Conservation (phyloP, 2,797 vertebrate species). For the Sebastes alutus region DNA sequence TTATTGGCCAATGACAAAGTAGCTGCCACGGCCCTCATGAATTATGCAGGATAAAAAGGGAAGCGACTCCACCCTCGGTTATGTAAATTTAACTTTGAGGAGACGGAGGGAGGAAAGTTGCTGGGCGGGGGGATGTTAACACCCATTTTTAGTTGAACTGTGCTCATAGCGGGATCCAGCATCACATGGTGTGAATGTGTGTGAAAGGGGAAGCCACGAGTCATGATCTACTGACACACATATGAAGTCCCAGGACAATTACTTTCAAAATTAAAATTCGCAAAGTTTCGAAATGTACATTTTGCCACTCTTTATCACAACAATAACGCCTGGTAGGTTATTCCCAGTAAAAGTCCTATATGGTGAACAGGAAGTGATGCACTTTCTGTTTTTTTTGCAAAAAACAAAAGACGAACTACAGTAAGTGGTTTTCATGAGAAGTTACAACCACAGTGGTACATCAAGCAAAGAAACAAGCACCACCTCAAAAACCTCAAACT, state of each 20-base stretch:
- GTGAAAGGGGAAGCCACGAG: constrained; percentile 8
- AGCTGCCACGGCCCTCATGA: constrained; percentile 79
- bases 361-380: too few relatives aligned
- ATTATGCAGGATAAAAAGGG: constrained; percentile 76
- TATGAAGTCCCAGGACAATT: background rate
- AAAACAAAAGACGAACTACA: background rate
- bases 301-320: background rate
- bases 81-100: constrained; percentile 76
- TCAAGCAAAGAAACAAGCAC: background rate
- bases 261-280: background rate
- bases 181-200: constrained; percentile 3
- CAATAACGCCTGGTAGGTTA: background rate
- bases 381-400: background rate
- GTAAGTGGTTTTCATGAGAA: background rate
- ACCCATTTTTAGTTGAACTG: background rate
- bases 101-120: constrained; percentile 35
- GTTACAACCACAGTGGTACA: background rate
- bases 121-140: background rate
- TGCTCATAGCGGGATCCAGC: background rate
- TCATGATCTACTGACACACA: constrained; percentile 37
- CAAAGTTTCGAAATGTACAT: background rate
- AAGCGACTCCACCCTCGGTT: constrained; percentile 69
- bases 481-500: background rate
- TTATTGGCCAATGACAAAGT: constrained; percentile 81
- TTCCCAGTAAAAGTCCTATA: background rate